Evolutionary conservation across 2,888 invertebrate genomes (phyloP), one percentile per base, ranked within the genome.

Genomic region (Drosophila mercatorum): DNA sequence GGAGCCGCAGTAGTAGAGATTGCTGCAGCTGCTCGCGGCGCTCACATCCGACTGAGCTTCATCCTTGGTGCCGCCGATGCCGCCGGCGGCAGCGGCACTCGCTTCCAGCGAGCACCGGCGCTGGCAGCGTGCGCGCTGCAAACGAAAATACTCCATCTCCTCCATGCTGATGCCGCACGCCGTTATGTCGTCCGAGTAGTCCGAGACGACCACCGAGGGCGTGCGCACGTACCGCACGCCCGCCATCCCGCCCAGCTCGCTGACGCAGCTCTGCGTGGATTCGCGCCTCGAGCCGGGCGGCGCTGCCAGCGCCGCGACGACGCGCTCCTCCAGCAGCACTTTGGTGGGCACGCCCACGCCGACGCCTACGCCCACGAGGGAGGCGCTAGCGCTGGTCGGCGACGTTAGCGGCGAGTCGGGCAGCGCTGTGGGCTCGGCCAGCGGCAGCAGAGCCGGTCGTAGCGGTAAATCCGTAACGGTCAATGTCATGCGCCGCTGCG

Each of bases 191-290:
- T 97, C 97, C 0, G 97, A 97, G 89, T 97, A 97, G 91, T 97
- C 97, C 89, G 97, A 97, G 47, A 97, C 96, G 4, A 97, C 97
- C 52, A 97, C 97, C 63, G 97, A 97, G 0, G 97, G 97, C 0
- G 97, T 97, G 68, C 97, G 93, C 92, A 96, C 96, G 84, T 95
- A 96, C 5, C 95, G 93, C 63, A 94, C 93, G 88, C 82, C 93
- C 90, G 75, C 93, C 31, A 85, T 61, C 67, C 89, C 93, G 90
- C 79, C 94, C 79, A 93, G 92, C 62, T 94, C 94, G 17, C 94
- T 94, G 52, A 89, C 68, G 77, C 89, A 92, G 67, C 93, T 93
- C 47, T 92, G 93, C 1, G 92, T 91, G 10, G 93, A 93, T 61
- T 94, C 94, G 34, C 94, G 93, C 0, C 94, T 91, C 1, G 93